These are phyloP conservation scores for Nomada fabriciana DNA, from an alignment of 2,888 invertebrate species.

Conservation along the genomic window DNA sequence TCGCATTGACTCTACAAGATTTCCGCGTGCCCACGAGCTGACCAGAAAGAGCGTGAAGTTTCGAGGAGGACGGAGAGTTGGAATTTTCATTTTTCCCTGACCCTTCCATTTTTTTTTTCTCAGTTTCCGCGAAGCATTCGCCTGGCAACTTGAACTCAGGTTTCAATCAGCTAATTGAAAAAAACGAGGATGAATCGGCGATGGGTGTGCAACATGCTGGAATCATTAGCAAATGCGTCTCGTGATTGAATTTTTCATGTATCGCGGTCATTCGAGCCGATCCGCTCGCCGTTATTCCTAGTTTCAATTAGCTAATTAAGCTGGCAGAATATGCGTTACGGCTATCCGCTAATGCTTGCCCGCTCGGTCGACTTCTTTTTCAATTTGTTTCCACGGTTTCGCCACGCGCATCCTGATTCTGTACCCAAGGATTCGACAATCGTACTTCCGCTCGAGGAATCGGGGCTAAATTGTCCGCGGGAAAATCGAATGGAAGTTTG, in stretches of 20 bases:
- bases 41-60: background rate
- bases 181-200: constrained; percentile 53
- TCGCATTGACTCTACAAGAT: too few species aligned
- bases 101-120: background rate
- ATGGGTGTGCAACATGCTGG: constrained; percentile 26
- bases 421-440: background rate
- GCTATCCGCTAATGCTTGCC: constrained; percentile 33
- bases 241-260: constrained; percentile 71
- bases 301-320: constrained; percentile 70
- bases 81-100: background rate
- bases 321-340: constrained; percentile 30
- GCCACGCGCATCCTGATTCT: background rate
- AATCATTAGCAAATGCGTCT: constrained; percentile 72
- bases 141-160: constrained; percentile 6
- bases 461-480: too few species aligned
- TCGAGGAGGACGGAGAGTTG: background rate
- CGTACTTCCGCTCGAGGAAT: too few species aligned
- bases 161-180: constrained; percentile 70
- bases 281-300: constrained; percentile 50
- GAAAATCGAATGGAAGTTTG: too few species aligned
- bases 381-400: background rate
- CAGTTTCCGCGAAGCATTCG: background rate
- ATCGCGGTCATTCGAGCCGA: constrained; percentile 55
- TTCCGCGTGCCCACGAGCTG: too few species aligned
- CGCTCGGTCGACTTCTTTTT: constrained; percentile 17